These are phyloP conservation scores for Himalopsyche tibetana DNA, from an alignment of 2,888 invertebrate species.

Conservation along the genomic window DNA sequence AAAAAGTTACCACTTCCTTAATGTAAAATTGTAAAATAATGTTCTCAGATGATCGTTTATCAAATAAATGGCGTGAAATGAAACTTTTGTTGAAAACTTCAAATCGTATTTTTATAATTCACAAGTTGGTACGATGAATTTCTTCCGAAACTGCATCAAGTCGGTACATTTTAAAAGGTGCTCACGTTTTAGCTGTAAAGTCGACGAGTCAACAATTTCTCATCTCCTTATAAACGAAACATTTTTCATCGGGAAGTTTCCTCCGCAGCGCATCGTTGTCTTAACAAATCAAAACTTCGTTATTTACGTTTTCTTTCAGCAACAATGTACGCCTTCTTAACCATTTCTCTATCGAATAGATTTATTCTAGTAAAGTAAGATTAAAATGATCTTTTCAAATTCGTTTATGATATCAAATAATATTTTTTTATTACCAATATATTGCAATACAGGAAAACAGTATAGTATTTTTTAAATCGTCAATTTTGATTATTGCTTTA, in stretches of 20 bases:
- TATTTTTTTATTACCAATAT: too few species aligned
- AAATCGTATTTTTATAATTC: slow-evolving; percentile 40
- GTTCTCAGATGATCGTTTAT: slow-evolving; percentile 16
- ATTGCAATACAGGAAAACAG: too few species aligned
- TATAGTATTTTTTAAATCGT: too few species aligned
- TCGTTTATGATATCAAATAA: too few species aligned
- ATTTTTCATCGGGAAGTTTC: slow-evolving; percentile 48
- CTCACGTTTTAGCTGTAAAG: not conserved
- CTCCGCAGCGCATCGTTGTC: slow-evolving; percentile 51
- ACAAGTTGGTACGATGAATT: not conserved
- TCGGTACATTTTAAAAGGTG: not conserved
- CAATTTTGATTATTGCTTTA: too few species aligned
- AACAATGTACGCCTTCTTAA: not conserved
- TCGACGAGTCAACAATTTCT: slow-evolving; percentile 39
- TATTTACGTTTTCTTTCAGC: slow-evolving; percentile 56
- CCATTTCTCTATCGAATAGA: too few species aligned
- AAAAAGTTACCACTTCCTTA: not conserved
- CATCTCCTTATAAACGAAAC: slow-evolving; percentile 45
- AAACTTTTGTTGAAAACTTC: slow-evolving; percentile 13
- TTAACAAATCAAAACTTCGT: slow-evolving; percentile 60
- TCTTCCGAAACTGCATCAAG: slow-evolving; percentile 20
- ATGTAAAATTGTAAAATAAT: not conserved
- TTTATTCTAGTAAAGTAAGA: too few species aligned
- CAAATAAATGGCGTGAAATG: slow-evolving; percentile 37
- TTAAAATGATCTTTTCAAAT: too few species aligned